These are phyloP conservation scores for Zonotrichia leucophrys DNA, from an alignment of 2,113 vertebrate genomes.

Conservation along the genomic window DNA sequence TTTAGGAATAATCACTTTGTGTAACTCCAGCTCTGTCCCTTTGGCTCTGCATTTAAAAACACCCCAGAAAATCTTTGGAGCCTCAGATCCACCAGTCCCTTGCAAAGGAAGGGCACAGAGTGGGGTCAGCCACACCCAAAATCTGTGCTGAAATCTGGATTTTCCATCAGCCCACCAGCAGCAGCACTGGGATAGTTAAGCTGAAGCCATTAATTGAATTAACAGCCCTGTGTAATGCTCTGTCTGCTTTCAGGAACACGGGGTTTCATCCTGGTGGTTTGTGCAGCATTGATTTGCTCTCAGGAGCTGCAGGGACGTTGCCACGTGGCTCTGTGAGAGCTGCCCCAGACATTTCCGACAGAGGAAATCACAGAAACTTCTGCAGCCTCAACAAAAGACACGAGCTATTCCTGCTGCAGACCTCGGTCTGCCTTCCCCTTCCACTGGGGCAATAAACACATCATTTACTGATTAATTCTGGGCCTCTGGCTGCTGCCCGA, in stretches of 20 bases:
- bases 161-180: not conserved
- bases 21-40: not conserved
- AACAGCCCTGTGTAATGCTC: not conserved
- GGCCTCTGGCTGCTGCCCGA: not conserved
- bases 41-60: not conserved
- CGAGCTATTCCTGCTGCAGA: not conserved
- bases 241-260: not conserved
- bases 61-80: not conserved
- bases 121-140: not conserved
- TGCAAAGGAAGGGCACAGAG: not conserved
- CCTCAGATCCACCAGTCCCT: not conserved
- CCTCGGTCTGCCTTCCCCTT: not conserved
- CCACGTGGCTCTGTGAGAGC: not conserved
- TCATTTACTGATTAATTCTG: not conserved
- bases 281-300: not conserved
- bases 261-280: not conserved
- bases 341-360: not conserved
- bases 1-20: constrained; percentile 14
- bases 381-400: not conserved
- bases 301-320: not conserved
- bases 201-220: not conserved
- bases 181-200: not conserved
- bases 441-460: not conserved
- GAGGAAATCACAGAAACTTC: not conserved
- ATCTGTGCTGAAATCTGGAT: not conserved